phyloP scores from a whole-genome alignment of 2,113 vertebrate species.

The Cottus gobio region DNA sequence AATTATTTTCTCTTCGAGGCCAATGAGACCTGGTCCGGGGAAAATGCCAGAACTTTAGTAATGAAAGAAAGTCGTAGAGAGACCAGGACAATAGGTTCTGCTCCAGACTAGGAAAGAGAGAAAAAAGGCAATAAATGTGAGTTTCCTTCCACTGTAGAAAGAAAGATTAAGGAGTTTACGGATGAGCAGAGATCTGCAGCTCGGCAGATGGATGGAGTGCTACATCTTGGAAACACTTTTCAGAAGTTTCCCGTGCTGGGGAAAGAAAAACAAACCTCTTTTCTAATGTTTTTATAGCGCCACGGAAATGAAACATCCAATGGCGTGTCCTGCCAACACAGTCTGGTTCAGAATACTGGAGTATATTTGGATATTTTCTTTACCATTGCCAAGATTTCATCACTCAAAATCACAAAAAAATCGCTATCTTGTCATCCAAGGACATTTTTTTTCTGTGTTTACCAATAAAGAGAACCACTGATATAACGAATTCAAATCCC shows the following conservation, averaged over 20 bases:
- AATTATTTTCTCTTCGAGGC: no score
- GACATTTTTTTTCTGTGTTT: conserved; percentile 1
- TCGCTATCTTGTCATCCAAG: not conserved
- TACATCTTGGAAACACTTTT: conserved; percentile 14
- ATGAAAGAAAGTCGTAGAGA: not conserved
- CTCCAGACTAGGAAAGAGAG: not conserved
- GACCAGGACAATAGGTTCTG: not conserved
- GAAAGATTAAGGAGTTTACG: conserved; percentile 24
- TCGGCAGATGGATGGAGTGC: conserved; percentile 30
- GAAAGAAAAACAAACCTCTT: not conserved
- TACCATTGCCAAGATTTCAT: conserved; percentile 10
- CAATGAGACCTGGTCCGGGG: not conserved
- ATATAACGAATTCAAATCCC: not conserved
- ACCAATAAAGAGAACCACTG: not conserved
- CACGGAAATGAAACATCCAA: not conserved
- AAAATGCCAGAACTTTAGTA: not conserved
- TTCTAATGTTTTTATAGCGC: not conserved
- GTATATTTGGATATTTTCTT: not conserved
- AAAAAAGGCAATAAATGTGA: not conserved
- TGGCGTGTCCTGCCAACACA: not conserved
- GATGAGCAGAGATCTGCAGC: not conserved
- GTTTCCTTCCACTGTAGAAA: conserved; percentile 1
- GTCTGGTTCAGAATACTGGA: not conserved
- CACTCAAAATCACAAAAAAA: not conserved
- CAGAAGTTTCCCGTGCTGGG: not conserved